These are phyloP conservation scores for Drosophila eugracilis DNA, from an alignment of 1,140 invertebrate species.

Conservation along the genomic window DNA sequence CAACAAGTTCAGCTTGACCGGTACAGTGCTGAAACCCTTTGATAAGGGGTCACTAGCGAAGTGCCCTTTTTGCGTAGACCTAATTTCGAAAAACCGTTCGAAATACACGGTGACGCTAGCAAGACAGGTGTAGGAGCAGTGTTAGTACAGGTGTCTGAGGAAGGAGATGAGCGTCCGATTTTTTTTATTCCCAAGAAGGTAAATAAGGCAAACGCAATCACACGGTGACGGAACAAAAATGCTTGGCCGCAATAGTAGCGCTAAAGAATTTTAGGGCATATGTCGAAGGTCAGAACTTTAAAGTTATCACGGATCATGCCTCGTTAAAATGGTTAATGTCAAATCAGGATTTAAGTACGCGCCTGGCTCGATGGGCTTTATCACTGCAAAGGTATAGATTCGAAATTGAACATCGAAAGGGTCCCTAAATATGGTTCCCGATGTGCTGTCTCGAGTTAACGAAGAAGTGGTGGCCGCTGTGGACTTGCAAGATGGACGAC, in stretches of 20 bases:
- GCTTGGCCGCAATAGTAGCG: neutral
- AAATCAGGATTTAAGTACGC: neutral
- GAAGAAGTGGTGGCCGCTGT: neutral
- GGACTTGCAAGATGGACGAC: neutral
- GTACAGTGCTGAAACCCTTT: too few relatives aligned
- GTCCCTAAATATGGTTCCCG: neutral
- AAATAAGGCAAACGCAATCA: too few relatives aligned
- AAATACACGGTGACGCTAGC: neutral
- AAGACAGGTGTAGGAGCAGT: neutral
- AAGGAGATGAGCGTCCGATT: neutral
- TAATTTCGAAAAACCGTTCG: too few relatives aligned
- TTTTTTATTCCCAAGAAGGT: too few relatives aligned
- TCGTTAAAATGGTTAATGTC: neutral
- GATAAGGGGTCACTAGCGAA: too few relatives aligned
- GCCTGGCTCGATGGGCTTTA: neutral
- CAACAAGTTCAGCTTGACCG: too few relatives aligned
- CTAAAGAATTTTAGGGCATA: neutral
- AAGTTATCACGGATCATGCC: neutral
- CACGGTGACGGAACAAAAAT: too few relatives aligned
- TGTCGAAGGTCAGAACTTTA: neutral
- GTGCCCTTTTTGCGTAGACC: too few relatives aligned
- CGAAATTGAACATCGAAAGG: neutral
- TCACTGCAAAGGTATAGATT: neutral
- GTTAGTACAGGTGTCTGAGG: neutral
- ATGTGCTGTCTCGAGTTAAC: neutral